A percentile compares a stretch with the other conserved stretches of the same genome.
Evolutionary conservation across 2,797 vertebrate species (phyloP).

Genomic region (Pseudochirops cupreus): DNA sequence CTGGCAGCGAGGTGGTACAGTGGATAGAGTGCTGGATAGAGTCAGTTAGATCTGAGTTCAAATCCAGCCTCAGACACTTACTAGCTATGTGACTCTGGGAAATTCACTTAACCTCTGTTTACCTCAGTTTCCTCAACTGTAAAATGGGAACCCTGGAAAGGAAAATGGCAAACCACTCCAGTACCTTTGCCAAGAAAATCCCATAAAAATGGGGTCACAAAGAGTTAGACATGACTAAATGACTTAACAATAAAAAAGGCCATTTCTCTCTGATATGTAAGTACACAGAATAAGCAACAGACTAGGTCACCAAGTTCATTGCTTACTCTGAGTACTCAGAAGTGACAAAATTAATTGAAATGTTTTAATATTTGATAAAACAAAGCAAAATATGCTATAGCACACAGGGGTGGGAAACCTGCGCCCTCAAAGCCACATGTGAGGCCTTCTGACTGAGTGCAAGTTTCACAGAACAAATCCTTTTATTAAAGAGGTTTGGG

Average conservation of each 20-base stretch:
- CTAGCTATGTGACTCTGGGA: not conserved
- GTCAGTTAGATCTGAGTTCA: not conserved
- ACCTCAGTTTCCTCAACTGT: not conserved
- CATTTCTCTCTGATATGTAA: not conserved
- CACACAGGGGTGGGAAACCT: too few relatives aligned
- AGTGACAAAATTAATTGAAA: conserved; percentile 38
- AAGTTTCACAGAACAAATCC: too few relatives aligned
- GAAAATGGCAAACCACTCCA: not conserved
- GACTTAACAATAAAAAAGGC: not conserved
- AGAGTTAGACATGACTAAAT: not conserved
- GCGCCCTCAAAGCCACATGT: too few relatives aligned
- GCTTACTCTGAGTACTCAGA: not conserved
- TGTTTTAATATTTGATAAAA: conserved; percentile 27
- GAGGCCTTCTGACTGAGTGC: too few relatives aligned
- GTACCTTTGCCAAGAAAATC: not conserved
- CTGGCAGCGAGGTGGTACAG: not conserved
- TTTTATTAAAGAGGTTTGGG: too few relatives aligned
- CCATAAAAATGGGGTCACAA: not conserved
- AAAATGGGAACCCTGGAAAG: not conserved
- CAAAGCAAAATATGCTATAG: conserved; percentile 25
- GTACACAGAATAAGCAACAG: not conserved
- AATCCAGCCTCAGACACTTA: not conserved
- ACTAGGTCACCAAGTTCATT: not conserved
- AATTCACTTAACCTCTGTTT: not conserved
- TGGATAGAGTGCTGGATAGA: not conserved